These are phyloP conservation scores for Phlogophora meticulosa DNA, from an alignment of 2,888 invertebrate genomes.

Conservation along the genomic window DNA sequence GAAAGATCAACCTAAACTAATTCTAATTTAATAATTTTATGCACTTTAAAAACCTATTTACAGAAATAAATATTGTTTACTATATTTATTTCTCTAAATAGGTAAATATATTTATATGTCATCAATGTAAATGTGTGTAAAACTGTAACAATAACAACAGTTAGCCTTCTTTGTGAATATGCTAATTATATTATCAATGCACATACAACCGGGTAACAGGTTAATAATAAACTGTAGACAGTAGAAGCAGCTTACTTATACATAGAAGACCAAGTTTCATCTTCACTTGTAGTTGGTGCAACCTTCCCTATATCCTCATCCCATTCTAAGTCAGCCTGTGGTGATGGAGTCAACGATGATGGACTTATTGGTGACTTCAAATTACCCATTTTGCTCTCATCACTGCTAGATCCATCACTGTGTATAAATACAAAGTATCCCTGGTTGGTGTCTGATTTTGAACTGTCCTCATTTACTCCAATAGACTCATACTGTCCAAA, in stretches of 20 bases:
- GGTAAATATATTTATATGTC: too few relatives aligned
- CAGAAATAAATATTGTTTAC: too few relatives aligned
- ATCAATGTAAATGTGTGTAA: too few relatives aligned
- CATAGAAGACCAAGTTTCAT: constrained; percentile 90
- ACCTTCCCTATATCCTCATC: constrained; percentile 93
- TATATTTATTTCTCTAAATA: too few relatives aligned
- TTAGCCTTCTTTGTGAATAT: too few relatives aligned
- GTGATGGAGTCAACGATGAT: constrained; percentile 76
- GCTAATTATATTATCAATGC: too few relatives aligned
- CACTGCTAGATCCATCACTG: constrained; percentile 85
- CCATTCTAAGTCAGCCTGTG: constrained; percentile 93
- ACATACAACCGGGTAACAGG: too few relatives aligned
- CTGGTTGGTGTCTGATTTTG: constrained; percentile 75
- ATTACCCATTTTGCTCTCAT: constrained; percentile 78
- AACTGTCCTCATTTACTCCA: constrained; percentile 63
- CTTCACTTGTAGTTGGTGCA: constrained; percentile 88
- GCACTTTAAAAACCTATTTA: too few relatives aligned
- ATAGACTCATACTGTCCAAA: constrained; percentile 61
- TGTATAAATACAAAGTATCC: constrained; percentile 86
- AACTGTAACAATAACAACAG: too few relatives aligned
- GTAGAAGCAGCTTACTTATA: constrained; percentile 80
- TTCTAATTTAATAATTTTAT: too few relatives aligned
- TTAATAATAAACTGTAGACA: neutral
- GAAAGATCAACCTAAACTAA: too few relatives aligned
- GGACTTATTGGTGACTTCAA: constrained; percentile 77